phyloP scores from a whole-genome alignment of 2,113 vertebrate species.

The Misgurnus mizolepis region DNA sequence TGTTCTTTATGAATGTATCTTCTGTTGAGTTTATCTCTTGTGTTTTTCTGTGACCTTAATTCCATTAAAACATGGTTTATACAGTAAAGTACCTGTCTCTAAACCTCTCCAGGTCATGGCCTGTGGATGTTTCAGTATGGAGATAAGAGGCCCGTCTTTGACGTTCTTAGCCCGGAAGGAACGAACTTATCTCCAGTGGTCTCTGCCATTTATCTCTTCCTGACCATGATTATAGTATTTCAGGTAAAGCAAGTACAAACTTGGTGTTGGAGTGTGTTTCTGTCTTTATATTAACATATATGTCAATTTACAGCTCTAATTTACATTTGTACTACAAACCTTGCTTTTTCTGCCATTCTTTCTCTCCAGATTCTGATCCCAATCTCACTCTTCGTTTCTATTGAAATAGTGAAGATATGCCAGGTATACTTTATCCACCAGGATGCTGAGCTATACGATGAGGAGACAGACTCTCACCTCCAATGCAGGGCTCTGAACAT shows the following conservation, averaged over 20 bases:
- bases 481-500: constrained; percentile 97
- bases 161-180: constrained; percentile 86
- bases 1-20: background rate
- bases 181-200: constrained; percentile 83
- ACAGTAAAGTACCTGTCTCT: constrained; percentile 43
- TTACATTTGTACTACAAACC: background rate
- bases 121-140: constrained; percentile 89
- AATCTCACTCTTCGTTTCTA: constrained; percentile 96
- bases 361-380: constrained; percentile 88
- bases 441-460: constrained; percentile 92
- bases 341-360: constrained; percentile 11
- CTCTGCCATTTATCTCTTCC: constrained; percentile 91
- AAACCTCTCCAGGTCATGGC: constrained; percentile 81
- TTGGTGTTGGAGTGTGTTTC: background rate
- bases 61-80: background rate
- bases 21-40: no score
- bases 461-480: constrained; percentile 91
- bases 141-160: constrained; percentile 88
- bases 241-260: constrained; percentile 80
- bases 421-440: constrained; percentile 98
- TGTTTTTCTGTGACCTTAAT: background rate
- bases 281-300: background rate
- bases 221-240: constrained; percentile 95
- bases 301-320: background rate
- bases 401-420: constrained; percentile 97